phyloP scores from a whole-genome alignment of 2,888 invertebrate genomes.

The Dysmachus trigonus region DNA sequence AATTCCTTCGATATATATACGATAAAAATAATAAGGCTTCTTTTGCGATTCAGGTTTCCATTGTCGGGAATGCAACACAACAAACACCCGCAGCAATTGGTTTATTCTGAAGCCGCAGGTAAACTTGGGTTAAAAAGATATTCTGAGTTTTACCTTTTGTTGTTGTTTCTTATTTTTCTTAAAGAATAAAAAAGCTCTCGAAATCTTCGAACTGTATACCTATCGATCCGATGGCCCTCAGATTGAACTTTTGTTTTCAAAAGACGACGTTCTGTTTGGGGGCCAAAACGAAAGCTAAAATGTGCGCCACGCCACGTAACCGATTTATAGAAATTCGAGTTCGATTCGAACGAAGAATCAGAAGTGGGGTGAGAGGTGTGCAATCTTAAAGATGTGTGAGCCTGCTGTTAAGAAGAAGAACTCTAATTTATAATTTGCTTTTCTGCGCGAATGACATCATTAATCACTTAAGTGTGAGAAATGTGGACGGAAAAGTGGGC shows the following conservation, averaged over 20 bases:
- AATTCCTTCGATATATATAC: slow-evolving; percentile 3
- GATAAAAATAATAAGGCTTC: slow-evolving; percentile 12
- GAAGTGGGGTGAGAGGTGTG: not conserved
- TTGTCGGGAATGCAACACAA: not conserved
- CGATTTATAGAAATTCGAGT: not conserved
- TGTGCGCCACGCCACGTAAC: not conserved
- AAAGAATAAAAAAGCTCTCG: not conserved
- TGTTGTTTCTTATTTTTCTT: too few relatives aligned
- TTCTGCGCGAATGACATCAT: slow-evolving; percentile 9
- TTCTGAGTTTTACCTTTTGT: not conserved
- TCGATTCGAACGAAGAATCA: not conserved
- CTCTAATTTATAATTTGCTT: slow-evolving; percentile 7
- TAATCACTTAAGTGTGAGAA: slow-evolving; percentile 18
- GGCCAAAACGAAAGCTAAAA: not conserved
- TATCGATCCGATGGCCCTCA: not conserved
- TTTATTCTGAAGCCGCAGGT: not conserved
- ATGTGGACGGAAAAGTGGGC: slow-evolving; percentile 14
- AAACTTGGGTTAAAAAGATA: not conserved
- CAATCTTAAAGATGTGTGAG: not conserved
- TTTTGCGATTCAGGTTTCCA: not conserved
- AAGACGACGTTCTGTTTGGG: not conserved
- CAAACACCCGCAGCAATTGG: not conserved
- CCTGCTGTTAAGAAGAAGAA: not conserved
- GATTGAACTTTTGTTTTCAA: not conserved
- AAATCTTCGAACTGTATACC: not conserved